Percentiles rank a stretch among this genome's conserved stretches.
Evolutionary conservation across 2,797 vertebrate genomes (phyloP).

Genomic region (Sarcoramphus papa): DNA sequence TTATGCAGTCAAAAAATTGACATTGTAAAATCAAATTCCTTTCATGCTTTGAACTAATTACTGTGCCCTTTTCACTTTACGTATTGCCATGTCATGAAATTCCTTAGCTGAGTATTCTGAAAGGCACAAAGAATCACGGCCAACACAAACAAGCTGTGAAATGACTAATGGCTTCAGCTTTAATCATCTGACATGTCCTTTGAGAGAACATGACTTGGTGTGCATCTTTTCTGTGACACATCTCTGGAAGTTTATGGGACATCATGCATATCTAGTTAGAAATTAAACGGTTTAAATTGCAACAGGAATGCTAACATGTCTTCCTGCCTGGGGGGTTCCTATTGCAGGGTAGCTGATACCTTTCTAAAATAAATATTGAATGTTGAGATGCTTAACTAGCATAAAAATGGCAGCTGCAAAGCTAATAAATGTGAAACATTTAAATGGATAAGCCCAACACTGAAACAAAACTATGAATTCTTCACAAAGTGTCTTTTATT

Average conservation of each 20-base stretch:
- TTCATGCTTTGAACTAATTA: conserved; percentile 40
- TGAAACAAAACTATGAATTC: background rate
- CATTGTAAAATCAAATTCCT: conserved; percentile 37
- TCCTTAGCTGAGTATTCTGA: conserved; percentile 2
- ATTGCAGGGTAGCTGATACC: background rate
- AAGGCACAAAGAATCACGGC: background rate
- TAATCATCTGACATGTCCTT: background rate
- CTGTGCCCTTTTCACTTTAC: conserved; percentile 27
- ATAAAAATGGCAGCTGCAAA: background rate
- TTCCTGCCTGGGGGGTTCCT: background rate
- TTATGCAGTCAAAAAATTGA: background rate
- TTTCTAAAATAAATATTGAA: background rate
- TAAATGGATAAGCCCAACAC: background rate
- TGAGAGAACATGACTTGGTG: background rate
- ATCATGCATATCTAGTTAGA: background rate
- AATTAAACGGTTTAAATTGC: background rate
- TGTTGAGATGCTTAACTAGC: background rate
- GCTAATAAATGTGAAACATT: background rate
- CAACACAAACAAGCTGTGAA: conserved; percentile 12
- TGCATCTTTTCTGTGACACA: background rate
- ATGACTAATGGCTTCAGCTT: background rate
- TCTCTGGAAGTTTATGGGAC: background rate
- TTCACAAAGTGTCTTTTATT: background rate
- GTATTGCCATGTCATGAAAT: conserved; percentile 23
- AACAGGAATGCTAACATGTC: background rate